Conservation (phyloP, 2,113 vertebrate genomes). For the Tetrax tetrax region DNA sequence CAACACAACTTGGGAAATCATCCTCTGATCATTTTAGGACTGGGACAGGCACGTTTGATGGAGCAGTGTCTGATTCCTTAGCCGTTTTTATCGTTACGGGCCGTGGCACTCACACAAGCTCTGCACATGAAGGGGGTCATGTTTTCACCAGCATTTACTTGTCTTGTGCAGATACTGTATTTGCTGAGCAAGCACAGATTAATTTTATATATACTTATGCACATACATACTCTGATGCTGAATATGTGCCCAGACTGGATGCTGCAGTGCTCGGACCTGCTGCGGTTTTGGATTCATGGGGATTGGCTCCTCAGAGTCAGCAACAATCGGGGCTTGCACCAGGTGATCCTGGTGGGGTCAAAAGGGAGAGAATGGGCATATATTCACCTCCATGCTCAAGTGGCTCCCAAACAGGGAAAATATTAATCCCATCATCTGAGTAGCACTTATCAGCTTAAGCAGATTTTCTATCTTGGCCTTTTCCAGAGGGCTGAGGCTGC, state of each 20-base stretch:
- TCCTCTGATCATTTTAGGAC: background rate
- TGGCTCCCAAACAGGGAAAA: background rate
- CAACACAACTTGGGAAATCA: conserved; percentile 4
- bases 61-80: background rate
- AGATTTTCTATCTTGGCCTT: conserved; percentile 46
- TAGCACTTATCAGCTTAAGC: conserved; percentile 31
- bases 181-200: background rate
- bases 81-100: background rate
- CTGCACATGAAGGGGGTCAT: background rate
- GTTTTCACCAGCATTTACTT: background rate
- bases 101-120: accelerated
- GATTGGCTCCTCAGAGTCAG: background rate
- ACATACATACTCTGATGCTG: background rate
- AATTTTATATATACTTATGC: background rate
- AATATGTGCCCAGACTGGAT: background rate
- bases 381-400: conserved; percentile 21
- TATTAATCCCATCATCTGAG: conserved; percentile 46
- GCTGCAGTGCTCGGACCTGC: background rate
- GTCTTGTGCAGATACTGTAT: background rate
- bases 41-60: background rate
- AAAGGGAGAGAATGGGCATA: conserved; percentile 32
- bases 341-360: background rate
- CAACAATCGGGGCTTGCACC: background rate
- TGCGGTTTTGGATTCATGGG: conserved; percentile 33
- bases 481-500: background rate